Base-by-base conservation (phyloP, 2,888 invertebrate genomes). In the Empis livida region DNA sequence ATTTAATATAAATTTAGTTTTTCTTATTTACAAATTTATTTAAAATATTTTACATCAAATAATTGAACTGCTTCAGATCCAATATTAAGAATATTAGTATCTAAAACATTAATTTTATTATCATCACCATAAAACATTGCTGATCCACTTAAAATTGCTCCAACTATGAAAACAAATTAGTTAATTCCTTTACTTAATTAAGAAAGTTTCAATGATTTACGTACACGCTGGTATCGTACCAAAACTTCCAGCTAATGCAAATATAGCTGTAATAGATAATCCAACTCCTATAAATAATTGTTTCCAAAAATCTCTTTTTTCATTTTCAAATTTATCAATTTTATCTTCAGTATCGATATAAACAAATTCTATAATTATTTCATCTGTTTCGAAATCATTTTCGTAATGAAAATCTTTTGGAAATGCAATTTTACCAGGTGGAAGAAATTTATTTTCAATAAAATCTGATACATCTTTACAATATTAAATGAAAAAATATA, bases 351-450 rank as follows among this genome's bases (percentile, higher is more conserved):
- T 41, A 27, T 41, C 41, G 6, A n/a, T 41, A 41, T 41, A 13
- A n/a, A 5, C 20, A 20, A 20, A 41, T 27, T 41, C 41, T 3
- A 41, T 41, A 13, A 27, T 10, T n/a, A 41, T 27, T n/a, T 41
- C 41, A 41, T n/a, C 35, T 2, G 2, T 11, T 11, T 39, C 39
- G 4, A 11, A 20, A 17, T 39, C 39, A 10, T 17, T 13, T 2
- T 39, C 39, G 27, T 23, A 41, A 41, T 41, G 41, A 27, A 41
- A 41, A 41, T 41, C 41, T 23, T 41, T 23, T n/a, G 41, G 41
- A 27, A 23, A 41, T 23, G 41, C 20, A 10, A 41, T 23, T 41
- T 41, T 41, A 14, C 41, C 41, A 41, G 41, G 41, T 41, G 27
- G 41, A n/a, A 41, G 14, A n/a, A 13, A 9, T 23, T 41, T 11